phyloP scores from a whole-genome alignment of 2,113 vertebrate genomes.

The Pygoscelis antarcticus region DNA sequence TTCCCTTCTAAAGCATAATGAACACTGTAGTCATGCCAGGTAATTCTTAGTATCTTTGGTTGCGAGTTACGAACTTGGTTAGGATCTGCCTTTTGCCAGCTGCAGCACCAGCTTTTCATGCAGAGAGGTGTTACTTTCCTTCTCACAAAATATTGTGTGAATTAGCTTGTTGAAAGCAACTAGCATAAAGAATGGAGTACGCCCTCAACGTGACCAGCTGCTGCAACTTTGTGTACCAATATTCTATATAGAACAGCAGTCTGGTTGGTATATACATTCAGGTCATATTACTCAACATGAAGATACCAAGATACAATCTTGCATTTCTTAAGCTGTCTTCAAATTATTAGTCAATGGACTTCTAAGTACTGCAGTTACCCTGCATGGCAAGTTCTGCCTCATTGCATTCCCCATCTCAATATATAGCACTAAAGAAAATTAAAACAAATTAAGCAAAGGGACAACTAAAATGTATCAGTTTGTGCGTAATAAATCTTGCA shows the following conservation, averaged over 20 bases:
- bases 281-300: background rate
- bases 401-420: background rate
- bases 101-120: background rate
- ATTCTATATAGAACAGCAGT: background rate
- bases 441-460: background rate
- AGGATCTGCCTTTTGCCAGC: background rate
- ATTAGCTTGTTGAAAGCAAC: background rate
- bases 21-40: background rate
- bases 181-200: background rate
- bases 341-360: background rate
- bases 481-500: background rate
- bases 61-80: background rate
- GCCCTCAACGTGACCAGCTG: background rate
- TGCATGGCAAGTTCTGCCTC: background rate
- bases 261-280: background rate
- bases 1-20: background rate
- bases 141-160: background rate
- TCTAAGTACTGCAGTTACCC: background rate
- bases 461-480: background rate
- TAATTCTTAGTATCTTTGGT: background rate
- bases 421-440: background rate
- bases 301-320: background rate
- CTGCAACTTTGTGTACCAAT: background rate
- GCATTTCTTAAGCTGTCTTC: background rate
- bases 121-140: background rate